phyloP scores from a whole-genome alignment of 2,888 invertebrate genomes.

The Adelphocoris suturalis region DNA sequence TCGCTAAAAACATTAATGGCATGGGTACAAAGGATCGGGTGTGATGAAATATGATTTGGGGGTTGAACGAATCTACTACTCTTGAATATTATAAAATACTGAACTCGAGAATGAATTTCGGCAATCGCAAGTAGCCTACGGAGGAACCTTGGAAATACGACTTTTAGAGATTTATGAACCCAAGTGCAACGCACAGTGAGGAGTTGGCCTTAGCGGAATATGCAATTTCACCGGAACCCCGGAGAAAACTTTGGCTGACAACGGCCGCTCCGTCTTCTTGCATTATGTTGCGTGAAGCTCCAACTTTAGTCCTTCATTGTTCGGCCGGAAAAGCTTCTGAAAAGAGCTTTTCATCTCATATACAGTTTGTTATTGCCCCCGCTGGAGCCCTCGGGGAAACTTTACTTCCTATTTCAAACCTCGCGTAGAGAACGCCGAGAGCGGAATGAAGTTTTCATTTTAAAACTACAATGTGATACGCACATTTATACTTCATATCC shows the following conservation, averaged over 20 bases:
- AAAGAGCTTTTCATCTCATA: conserved; percentile 64
- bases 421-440: background rate
- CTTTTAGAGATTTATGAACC: no score
- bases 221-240: conserved; percentile 29
- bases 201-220: conserved; percentile 26
- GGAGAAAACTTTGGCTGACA: conserved; percentile 23
- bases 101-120: no score
- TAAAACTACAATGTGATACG: conserved; percentile 60
- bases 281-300: conserved; percentile 41
- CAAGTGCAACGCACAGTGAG: background rate
- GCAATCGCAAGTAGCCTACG: no score
- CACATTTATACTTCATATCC: conserved; percentile 59
- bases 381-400: conserved; percentile 27
- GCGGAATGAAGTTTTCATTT: conserved; percentile 54
- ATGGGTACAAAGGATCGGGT: no score
- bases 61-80: no score
- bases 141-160: no score
- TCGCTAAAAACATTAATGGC: no score
- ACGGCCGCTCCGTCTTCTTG: conserved; percentile 47
- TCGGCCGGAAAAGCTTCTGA: conserved; percentile 61
- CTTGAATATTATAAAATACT: no score
- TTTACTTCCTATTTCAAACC: conserved; percentile 49
- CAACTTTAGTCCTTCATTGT: conserved; percentile 53
- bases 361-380: conserved; percentile 61
- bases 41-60: no score